These are phyloP conservation scores for Lycocerus yunnanus DNA, from an alignment of 2,888 invertebrate genomes.

Conservation along the genomic window DNA sequence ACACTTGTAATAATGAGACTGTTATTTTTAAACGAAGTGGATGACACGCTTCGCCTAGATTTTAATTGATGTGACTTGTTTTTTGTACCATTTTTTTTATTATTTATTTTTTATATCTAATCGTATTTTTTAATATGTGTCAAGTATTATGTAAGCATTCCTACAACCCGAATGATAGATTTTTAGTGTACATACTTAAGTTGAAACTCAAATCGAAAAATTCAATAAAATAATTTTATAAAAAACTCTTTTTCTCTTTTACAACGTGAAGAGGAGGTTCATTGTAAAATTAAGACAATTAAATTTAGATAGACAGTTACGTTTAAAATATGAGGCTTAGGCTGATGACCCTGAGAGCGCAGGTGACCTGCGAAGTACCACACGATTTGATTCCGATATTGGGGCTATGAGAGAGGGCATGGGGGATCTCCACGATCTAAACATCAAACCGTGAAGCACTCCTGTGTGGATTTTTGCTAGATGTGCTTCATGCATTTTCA, in stretches of 20 bases:
- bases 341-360: too few relatives aligned
- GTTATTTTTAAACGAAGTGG: background rate
- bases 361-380: too few relatives aligned
- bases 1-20: background rate
- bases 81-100: constrained; percentile 7
- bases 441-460: too few relatives aligned
- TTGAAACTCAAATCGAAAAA: constrained; percentile 9
- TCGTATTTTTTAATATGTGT: constrained; percentile 5
- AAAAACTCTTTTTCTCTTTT: background rate
- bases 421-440: too few relatives aligned
- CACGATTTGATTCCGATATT: too few relatives aligned
- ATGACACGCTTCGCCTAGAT: background rate
- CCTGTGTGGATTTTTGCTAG: too few relatives aligned
- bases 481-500: too few relatives aligned
- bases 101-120: background rate
- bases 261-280: too few relatives aligned
- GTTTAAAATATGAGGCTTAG: too few relatives aligned
- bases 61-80: constrained; percentile 2
- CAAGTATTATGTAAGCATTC: constrained; percentile 20
- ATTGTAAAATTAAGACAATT: too few relatives aligned
- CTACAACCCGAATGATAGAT: constrained; percentile 5
- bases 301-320: too few relatives aligned
- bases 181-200: constrained; percentile 7
- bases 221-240: constrained; percentile 17
- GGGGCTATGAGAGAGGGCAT: too few relatives aligned